Evolutionary conservation across 2,113 vertebrate genomes (phyloP).

Genomic region (Aleadryas rufinucha): DNA sequence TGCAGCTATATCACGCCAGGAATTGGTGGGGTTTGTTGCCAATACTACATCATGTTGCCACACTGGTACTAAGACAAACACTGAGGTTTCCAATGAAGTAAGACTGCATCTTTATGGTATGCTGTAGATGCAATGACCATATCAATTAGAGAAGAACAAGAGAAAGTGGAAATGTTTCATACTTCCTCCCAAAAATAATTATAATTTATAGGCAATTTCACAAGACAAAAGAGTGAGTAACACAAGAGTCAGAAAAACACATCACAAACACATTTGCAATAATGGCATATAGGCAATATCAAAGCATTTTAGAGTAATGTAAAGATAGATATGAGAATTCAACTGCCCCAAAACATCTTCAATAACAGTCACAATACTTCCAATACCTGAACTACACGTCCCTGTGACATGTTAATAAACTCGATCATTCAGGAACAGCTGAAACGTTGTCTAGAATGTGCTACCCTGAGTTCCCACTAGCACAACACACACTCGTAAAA

Average conservation of each 20-base stretch:
- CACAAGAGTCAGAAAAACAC: not conserved
- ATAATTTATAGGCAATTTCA: not conserved
- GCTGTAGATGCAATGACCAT: not conserved
- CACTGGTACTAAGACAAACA: not conserved
- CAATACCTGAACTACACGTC: not conserved
- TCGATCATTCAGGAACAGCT: not conserved
- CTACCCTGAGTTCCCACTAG: not conserved
- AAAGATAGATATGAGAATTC: not conserved
- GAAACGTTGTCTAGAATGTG: not conserved
- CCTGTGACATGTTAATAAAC: not conserved
- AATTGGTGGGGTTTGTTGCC: not conserved
- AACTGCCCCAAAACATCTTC: not conserved
- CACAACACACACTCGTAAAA: constrained; percentile 4
- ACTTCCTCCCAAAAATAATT: not conserved
- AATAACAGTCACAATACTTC: not conserved
- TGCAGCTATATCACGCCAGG: fast-evolving
- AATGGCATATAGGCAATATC: not conserved
- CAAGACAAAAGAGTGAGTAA: not conserved
- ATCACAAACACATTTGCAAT: not conserved
- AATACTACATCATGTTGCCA: not conserved
- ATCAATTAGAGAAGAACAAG: not conserved
- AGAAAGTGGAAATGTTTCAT: not conserved
- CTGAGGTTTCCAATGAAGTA: not conserved
- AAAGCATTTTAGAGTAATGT: not conserved
- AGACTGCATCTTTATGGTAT: not conserved